Evolutionary conservation across 1,140 invertebrate species (phyloP).

Genomic region (Drosophila littoralis): DNA sequence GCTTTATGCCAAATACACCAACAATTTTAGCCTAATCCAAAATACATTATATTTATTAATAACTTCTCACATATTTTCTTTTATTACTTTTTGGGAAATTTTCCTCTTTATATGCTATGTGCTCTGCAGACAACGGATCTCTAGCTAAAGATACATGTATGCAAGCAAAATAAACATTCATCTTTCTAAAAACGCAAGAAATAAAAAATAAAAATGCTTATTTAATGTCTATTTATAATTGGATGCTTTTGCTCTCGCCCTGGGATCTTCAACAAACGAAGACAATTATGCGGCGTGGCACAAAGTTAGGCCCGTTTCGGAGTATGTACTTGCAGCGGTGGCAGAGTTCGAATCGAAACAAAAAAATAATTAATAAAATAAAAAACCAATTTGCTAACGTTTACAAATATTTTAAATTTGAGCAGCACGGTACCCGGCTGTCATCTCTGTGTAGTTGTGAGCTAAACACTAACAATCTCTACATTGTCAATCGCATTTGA

Average conservation of each 20-base stretch:
- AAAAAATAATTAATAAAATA: slow-evolving; percentile 12
- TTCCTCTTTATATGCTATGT: slow-evolving; percentile 1
- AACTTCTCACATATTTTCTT: slow-evolving; percentile 8
- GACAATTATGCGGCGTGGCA: slow-evolving; percentile 41
- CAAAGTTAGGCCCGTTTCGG: slow-evolving; percentile 13
- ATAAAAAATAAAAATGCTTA: slow-evolving; percentile 36
- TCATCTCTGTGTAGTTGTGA: slow-evolving; percentile 8
- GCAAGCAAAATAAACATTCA: slow-evolving; percentile 18
- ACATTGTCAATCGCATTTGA: slow-evolving; percentile 39
- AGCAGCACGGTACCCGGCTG: slow-evolving; percentile 10
- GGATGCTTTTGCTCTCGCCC: slow-evolving; percentile 36
- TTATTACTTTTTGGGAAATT: slow-evolving; percentile 3
- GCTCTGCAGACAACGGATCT: slow-evolving; percentile 10
- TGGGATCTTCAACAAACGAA: slow-evolving; percentile 70
- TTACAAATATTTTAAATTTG: slow-evolving; percentile 25
- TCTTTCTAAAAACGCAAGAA: slow-evolving; percentile 6
- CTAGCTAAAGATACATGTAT: slow-evolving; percentile 31
- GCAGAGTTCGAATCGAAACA: slow-evolving; percentile 33
- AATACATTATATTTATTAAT: slow-evolving; percentile 7
- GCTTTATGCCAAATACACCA: background rate
- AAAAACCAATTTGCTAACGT: slow-evolving; percentile 19
- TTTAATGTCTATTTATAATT: slow-evolving; percentile 53
- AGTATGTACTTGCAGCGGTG: slow-evolving; percentile 7
- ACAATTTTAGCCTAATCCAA: background rate
- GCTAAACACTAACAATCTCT: slow-evolving; percentile 71